Base-by-base conservation (phyloP, 2,113 vertebrate species). In the Pelobates fuscus region DNA sequence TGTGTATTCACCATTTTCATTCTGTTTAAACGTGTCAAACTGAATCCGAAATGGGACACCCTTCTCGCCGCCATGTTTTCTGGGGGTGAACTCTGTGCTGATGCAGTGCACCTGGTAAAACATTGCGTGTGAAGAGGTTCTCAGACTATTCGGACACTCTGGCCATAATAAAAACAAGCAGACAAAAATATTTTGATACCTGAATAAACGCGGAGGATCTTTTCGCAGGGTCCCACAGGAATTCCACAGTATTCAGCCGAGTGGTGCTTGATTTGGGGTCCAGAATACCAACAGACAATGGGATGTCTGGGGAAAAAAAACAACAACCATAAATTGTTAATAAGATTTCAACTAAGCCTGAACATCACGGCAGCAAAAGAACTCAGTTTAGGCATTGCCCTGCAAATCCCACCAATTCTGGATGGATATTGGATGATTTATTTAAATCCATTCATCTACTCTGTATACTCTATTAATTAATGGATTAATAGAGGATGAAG, bases 51-150 rank as follows among this genome's bases (percentile, higher is more conserved):
- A 98, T 2, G 96, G 94, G 26, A 98, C 95, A 0, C 96, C 96
- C 70, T 98, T 98, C 86, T 98, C 96, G 1, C 96, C 96, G 1
- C 96, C 96, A 0, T 98, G 96, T 77, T 98, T 98, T 82, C 94
- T 88, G 29, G 93, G 94, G 44, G 96, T 98, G 85, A 98, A 98
- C 81, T 98, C 96, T 0, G 96, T 98, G 84, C 96, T 98, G 87
- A 98, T 97, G 81, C 96, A 98, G 82, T 98, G 95, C 18, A 98
- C 95, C 96, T 98, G 80, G 64, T 8, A 29, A 20, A 37, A 37
- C 32, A 37, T 37, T 37, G 10, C 10, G 32, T 37, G 10, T 37
- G 10, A 37, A 37, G 5, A 37, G 32, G 32, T 1, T 5, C 5
- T 10, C 5, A 37, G 32, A 37, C 5, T 10, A 37, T 37, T 37